Percentiles rank a stretch among this genome's conserved stretches.
Conservation (phyloP, 2,888 invertebrate species). For the Carterocephalus palaemon region DNA sequence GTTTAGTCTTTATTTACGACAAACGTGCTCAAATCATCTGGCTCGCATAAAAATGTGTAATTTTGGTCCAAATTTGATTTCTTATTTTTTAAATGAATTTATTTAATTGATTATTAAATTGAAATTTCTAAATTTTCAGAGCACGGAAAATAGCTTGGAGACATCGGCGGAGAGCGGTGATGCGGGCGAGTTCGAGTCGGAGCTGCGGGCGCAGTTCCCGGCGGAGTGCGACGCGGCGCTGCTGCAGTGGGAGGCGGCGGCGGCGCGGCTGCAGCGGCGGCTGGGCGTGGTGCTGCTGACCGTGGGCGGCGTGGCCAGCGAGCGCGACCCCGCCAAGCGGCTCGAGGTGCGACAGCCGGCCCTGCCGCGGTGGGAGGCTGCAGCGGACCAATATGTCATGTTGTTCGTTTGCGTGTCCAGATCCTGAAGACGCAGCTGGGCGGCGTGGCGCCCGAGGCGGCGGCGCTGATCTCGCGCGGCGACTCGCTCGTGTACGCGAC, state of each 20-base stretch:
- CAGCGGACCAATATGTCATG: too few species aligned
- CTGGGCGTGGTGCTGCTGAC: constrained; percentile 80
- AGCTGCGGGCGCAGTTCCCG: constrained; percentile 35
- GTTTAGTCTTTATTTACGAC: too few species aligned
- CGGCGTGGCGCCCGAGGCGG: constrained; percentile 85
- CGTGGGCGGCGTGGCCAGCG: constrained; percentile 77
- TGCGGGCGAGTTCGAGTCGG: constrained; percentile 28
- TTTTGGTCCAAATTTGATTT: too few species aligned
- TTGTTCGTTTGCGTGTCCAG: too few species aligned
- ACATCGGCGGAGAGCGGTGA: constrained; percentile 21
- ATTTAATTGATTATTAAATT: too few species aligned
- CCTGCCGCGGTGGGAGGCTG: too few species aligned
- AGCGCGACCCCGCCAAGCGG: constrained; percentile 80
- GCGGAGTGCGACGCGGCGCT: constrained; percentile 40
- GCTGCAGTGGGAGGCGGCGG: constrained; percentile 41
- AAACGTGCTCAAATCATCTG: too few species aligned
- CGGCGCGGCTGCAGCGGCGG: constrained; percentile 69
- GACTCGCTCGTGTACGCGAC: constrained; percentile 85
- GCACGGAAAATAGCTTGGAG: constrained; percentile 14
- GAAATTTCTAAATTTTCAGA: not conserved
- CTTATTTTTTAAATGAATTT: too few species aligned
- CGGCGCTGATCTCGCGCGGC: constrained; percentile 86
- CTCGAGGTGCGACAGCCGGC: constrained; percentile 81
- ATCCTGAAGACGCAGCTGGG: constrained; percentile 81
- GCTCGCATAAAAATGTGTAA: too few species aligned